Conservation (phyloP, 2,797 vertebrate species). For the Gouania willdenowi region DNA sequence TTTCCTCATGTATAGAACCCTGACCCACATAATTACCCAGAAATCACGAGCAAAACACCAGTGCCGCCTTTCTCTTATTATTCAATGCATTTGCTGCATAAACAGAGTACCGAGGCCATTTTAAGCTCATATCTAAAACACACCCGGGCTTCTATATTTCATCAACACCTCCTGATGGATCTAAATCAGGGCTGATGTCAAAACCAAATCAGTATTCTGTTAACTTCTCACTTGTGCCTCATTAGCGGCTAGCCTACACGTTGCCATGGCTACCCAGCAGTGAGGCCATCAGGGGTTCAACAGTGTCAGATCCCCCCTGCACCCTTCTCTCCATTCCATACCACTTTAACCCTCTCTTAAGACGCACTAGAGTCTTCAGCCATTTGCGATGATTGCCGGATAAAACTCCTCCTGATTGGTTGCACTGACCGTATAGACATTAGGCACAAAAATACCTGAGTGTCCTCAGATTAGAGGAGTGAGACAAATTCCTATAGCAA, state of each 20-base stretch:
- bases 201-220: conserved; percentile 70
- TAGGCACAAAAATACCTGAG: not conserved
- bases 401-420: conserved; percentile 7
- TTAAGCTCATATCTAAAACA: conserved; percentile 14
- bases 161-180: conserved; percentile 52
- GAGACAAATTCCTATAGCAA: conserved; percentile 2
- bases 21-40: conserved; percentile 10
- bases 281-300: conserved; percentile 67
- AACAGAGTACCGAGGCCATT: conserved; percentile 11
- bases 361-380: conserved; percentile 52
- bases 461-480: not conserved
- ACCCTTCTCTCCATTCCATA: conserved; percentile 31
- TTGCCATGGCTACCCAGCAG: conserved; percentile 66
- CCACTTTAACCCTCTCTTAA: conserved; percentile 55
- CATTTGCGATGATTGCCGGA: conserved; percentile 33
- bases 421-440: conserved; percentile 21
- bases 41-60: conserved; percentile 2
- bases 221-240: conserved; percentile 70
- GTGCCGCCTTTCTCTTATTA: conserved; percentile 3
- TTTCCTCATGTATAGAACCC: not conserved
- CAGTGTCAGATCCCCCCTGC: conserved; percentile 48
- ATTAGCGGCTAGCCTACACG: conserved; percentile 61
- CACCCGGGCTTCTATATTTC: conserved; percentile 40
- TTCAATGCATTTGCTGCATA: conserved; percentile 1
- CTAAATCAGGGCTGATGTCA: conserved; percentile 54